Evolutionary conservation across 1,140 invertebrate genomes (phyloP), one percentile per base, ranked within the genome.

Genomic region (Drosophila tristis): DNA sequence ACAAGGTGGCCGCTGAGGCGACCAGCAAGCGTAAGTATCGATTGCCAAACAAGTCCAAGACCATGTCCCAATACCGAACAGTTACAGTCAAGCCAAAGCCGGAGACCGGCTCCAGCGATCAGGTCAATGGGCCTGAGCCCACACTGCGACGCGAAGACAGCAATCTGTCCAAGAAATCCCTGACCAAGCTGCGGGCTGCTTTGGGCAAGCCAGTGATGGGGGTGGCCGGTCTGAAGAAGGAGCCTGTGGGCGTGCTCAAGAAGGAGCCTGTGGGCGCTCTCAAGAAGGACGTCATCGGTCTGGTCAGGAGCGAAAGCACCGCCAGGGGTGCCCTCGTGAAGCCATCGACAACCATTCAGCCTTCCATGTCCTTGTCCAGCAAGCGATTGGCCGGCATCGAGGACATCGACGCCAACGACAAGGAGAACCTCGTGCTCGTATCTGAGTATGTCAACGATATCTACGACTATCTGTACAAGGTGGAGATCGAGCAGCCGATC

Each of bases 391-490:
- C 58, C 3, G 73, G 78, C 0, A 79, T 94, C 11, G 93, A 94
- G 57, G 94, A 97, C 78, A 96, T 97, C 78, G 96, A 97, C 92
- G 93, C 94, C 50, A 94, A 95, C 43, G 96, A 96, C 90, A 92
- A 91, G 43, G 93, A 94, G 48, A 96, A 97, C 92, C 95, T 96
- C 7, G 94, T 96, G 77, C 92, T 97, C 72, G 95, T 97, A 59
- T 94, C 94, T n/a, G 94, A 96, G 75, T 97, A 97, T 91, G 95
- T 96, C 13, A 95, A 96, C 70, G 96, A 97, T 65, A 98, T 98
- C 81, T 97, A 96, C 78, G 85, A 92, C 8, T 97, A 98, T 90
- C 92, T 98, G 66, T 93, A 94, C 72, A 77, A 93, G 15, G 85
- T 97, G 67, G 96, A 98, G 93, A 92, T 72, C 35, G 92, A 94